Base-by-base conservation (phyloP, 35 echinoderm and acorn worm genomes). In the Ophiothrix spiculata region DNA sequence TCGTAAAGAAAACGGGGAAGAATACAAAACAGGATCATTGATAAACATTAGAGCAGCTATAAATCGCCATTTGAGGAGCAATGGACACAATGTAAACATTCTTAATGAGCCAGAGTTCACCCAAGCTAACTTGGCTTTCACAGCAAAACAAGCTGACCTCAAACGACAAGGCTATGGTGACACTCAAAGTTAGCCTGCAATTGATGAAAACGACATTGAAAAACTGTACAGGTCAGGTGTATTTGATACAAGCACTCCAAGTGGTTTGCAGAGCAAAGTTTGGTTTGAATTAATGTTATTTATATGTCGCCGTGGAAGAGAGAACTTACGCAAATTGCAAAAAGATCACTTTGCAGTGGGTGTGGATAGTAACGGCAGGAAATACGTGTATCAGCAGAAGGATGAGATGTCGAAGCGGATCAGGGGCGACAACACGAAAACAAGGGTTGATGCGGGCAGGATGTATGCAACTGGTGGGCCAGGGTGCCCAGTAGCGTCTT, bases 1-100 rank as follows among this genome's bases (percentile, higher is more conserved):
- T 76, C 28, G 74, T 76, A n/a, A 11, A n/a, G 74, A 76, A 29
- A 76, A 76, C 28, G 74, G 74, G 4, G 33, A 35, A 31, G 74
- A 76, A n/a, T 76, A 76, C 74, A 76, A 76, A 76, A 76, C 74
- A 76, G 74, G 74, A 76, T 76, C n/a, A 76, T 35, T 76, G 33
- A 76, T 76, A 76, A 31, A 35, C 74, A 76, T 76, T 35, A 76
- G 74, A 35, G 33, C 74, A 76, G 74, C 74, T 12, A 76, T 76
- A 76, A 76, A 76, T 29, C 74, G 74, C 6, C 74, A 76, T 35
- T 76, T 31, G 33, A 76, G 74, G 33, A 76, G 28, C 29, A 76
- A n/a, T 76, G 74, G 74, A 31, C 25, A 76, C 74, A 35, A 31
- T n/a, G 74, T 76, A 13, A 76, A 76, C 33, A 76, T 76, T 35